Conservation (phyloP, 2,888 invertebrate species). For the Lepidonotus clava region DNA sequence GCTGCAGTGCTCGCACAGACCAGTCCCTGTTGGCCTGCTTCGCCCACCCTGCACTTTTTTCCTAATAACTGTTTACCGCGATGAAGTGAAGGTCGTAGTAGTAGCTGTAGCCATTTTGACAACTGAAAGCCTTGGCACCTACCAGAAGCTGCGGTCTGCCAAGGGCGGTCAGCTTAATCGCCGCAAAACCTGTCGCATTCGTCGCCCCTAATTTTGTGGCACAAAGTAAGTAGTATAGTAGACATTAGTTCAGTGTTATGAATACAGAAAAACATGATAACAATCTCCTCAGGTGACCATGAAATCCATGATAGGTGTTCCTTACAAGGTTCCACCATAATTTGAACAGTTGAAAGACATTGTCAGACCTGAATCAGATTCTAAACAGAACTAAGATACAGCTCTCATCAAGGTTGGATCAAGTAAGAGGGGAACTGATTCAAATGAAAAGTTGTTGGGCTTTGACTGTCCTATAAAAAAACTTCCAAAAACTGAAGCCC, state of each 20-base stretch:
- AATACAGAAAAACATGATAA: neutral
- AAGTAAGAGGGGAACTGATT: too few relatives aligned
- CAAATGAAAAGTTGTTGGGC: too few relatives aligned
- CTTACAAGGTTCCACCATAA: neutral
- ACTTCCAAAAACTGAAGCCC: too few relatives aligned
- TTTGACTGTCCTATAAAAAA: too few relatives aligned
- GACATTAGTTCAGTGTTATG: neutral
- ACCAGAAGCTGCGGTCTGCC: slow-evolving; percentile 98
- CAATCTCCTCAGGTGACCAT: neutral
- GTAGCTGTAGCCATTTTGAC: neutral
- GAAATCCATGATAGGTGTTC: neutral
- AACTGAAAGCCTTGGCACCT: slow-evolving; percentile 76
- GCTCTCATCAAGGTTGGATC: too few relatives aligned
- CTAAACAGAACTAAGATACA: too few relatives aligned
- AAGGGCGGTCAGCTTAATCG: slow-evolving; percentile 97
- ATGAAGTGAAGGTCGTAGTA: too few relatives aligned
- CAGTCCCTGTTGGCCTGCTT: neutral
- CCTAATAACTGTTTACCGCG: too few relatives aligned
- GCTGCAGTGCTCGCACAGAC: neutral
- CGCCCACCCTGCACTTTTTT: too few relatives aligned
- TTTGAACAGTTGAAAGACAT: too few relatives aligned
- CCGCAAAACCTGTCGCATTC: slow-evolving; percentile 96
- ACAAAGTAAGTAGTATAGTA: slow-evolving; percentile 22
- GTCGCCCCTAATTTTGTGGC: slow-evolving; percentile 87
- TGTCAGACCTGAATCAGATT: too few relatives aligned